These are phyloP conservation scores for Apogon hyalosoma DNA, from an alignment of 2,797 vertebrate genomes.

Conservation along the genomic window DNA sequence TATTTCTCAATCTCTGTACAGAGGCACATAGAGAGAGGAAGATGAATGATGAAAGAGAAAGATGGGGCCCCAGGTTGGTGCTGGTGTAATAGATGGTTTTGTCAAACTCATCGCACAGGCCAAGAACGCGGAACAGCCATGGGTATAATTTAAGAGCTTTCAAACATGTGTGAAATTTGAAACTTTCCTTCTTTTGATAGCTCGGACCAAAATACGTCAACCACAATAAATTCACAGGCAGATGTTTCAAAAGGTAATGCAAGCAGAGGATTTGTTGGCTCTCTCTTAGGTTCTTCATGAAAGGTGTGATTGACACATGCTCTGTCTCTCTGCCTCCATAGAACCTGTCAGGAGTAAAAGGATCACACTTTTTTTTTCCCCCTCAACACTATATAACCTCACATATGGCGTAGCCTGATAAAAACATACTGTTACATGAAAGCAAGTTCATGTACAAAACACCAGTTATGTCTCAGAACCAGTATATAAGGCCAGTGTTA, in stretches of 20 bases:
- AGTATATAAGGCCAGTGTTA: conserved; percentile 16
- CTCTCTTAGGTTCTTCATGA: conserved; percentile 12
- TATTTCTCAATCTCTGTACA: background rate
- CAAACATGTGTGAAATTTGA: conserved; percentile 47
- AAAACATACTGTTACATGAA: conserved; percentile 3
- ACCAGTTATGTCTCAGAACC: conserved; percentile 25
- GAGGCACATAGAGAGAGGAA: background rate
- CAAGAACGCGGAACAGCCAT: conserved; percentile 3
- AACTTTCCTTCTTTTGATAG: conserved; percentile 36
- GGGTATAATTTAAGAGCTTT: conserved; percentile 50
- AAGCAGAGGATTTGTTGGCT: conserved; percentile 5
- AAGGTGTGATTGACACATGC: conserved; percentile 14
- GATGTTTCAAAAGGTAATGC: conserved; percentile 14
- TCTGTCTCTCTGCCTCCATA: conserved; percentile 10
- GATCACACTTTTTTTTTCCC: conserved; percentile 12
- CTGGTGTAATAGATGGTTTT: conserved; percentile 43
- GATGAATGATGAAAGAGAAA: conserved; percentile 3
- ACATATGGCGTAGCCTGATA: background rate
- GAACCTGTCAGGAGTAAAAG: conserved; percentile 28
- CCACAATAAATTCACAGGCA: conserved; percentile 14
- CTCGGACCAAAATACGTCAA: conserved; percentile 19
- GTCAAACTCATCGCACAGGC: conserved; percentile 28
- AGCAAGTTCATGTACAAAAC: background rate
- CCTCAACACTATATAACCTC: background rate
- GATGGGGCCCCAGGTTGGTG: conserved; percentile 10